Conservation (phyloP, 2,113 vertebrate genomes). For the Tyrannus savana region DNA sequence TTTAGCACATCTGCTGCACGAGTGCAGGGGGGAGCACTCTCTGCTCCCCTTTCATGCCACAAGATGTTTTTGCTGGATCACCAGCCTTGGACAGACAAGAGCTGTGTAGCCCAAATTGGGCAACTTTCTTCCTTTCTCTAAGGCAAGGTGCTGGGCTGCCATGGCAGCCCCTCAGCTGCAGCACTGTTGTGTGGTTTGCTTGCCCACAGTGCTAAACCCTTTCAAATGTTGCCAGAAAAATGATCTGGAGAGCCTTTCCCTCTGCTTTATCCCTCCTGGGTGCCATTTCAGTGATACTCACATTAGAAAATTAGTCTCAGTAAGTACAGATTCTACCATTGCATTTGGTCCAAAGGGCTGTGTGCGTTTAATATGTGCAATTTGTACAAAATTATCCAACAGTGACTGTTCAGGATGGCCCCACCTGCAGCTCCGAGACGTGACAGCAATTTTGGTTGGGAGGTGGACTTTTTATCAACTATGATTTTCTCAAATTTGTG, state of each 20-base stretch:
- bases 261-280: neutral
- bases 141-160: neutral
- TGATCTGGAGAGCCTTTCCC: neutral
- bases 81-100: neutral
- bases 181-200: neutral
- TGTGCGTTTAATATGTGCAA: neutral
- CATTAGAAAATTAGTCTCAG: neutral
- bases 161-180: neutral
- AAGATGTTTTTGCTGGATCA: neutral
- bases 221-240: neutral
- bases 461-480: neutral
- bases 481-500: neutral
- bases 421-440: neutral
- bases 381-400: neutral
- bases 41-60: fast-evolving
- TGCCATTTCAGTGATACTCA: neutral
- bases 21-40: neutral
- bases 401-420: neutral
- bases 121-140: neutral
- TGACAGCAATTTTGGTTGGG: neutral
- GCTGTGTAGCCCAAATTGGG: neutral
- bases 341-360: neutral
- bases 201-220: neutral
- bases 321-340: neutral
- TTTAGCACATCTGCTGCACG: neutral